Conservation (phyloP, 2,888 invertebrate genomes). For the Amblyjoppa fuscipennis region DNA sequence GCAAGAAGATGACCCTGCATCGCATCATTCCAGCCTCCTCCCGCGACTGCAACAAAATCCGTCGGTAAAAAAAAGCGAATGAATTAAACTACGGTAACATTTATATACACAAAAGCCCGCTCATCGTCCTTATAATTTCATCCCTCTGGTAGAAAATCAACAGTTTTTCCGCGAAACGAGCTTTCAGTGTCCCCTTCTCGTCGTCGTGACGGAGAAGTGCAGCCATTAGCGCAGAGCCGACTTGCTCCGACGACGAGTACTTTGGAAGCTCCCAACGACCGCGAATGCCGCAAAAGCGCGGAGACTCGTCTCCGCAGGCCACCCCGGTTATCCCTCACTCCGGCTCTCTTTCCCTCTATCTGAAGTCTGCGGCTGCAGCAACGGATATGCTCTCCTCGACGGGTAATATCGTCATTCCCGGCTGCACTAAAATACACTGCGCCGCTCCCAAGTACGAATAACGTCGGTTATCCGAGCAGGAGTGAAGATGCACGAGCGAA, state of each 20-base stretch:
- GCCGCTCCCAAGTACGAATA: background rate
- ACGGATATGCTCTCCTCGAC: conserved; percentile 55
- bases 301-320: conserved; percentile 30
- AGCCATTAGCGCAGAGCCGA: conserved; percentile 56
- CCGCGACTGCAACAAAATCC: background rate
- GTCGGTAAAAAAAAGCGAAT: background rate
- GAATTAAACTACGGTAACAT: conserved; percentile 19
- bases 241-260: conserved; percentile 73
- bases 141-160: conserved; percentile 76
- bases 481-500: conserved; percentile 17
- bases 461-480: conserved; percentile 17
- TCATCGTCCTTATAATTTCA: conserved; percentile 26
- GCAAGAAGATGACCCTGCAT: background rate
- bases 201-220: conserved; percentile 55
- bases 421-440: conserved; percentile 20
- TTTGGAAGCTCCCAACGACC: conserved; percentile 79
- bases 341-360: conserved; percentile 8
- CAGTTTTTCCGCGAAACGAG: conserved; percentile 82
- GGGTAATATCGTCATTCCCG: conserved; percentile 58
- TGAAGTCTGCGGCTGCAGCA: conserved; percentile 34
- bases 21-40: background rate
- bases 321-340: conserved; percentile 23
- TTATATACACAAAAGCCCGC: conserved; percentile 1
- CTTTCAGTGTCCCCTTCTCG: conserved; percentile 75
- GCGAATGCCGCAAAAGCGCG: conserved; percentile 57